These are phyloP conservation scores for Myotis myotis DNA, from an alignment of 2,797 vertebrate species.

Conservation along the genomic window DNA sequence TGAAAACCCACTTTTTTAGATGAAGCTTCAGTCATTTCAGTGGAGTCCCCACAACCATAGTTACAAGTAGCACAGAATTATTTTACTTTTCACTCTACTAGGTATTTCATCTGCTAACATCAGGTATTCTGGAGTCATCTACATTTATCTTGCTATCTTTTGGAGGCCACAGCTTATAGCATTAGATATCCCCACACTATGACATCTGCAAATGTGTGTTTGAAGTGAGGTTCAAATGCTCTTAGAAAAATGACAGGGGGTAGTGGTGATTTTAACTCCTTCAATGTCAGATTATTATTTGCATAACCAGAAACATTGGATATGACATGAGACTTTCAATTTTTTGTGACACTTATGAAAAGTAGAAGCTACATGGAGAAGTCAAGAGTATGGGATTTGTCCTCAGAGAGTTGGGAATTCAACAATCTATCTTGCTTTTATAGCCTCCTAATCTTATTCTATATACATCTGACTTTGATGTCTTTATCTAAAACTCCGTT, in stretches of 20 bases:
- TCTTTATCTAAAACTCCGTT: conserved; percentile 5
- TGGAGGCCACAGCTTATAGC: neutral
- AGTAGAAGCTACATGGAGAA: neutral
- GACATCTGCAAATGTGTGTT: neutral
- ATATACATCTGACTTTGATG: neutral
- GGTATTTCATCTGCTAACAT: neutral
- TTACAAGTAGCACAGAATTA: neutral
- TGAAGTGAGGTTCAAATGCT: neutral
- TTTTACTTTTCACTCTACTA: neutral
- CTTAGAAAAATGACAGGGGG: neutral
- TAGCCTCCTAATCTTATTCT: neutral
- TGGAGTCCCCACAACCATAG: neutral
- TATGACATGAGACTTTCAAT: neutral
- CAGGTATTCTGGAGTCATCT: neutral
- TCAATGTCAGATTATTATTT: neutral
- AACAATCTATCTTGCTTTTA: neutral
- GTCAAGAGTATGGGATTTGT: neutral
- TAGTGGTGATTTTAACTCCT: neutral
- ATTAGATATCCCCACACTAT: neutral
- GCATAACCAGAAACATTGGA: neutral
- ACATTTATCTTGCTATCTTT: neutral
- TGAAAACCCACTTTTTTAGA: neutral
- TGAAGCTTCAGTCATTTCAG: neutral
- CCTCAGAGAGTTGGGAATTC: neutral
- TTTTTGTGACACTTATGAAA: neutral